phyloP scores from a whole-genome alignment of 2,888 invertebrate genomes.

The Molanna angustata region DNA sequence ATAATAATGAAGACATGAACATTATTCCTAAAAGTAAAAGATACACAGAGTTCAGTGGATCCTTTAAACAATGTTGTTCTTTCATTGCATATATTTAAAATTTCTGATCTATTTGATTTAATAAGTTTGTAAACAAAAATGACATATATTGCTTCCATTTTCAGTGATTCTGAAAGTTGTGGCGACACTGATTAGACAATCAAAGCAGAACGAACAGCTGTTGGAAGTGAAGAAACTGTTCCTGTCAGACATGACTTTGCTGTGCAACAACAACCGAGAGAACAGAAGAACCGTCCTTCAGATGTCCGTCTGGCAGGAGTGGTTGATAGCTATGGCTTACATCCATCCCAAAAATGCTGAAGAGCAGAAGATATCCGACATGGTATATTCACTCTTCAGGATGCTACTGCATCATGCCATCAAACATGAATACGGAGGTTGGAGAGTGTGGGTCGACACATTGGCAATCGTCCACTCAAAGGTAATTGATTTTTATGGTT shows the following conservation, averaged over 20 bases:
- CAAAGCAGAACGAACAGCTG: constrained; percentile 88
- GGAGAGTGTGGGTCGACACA: constrained; percentile 99
- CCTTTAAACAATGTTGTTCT: too few relatives aligned
- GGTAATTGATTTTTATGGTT: constrained; percentile 49
- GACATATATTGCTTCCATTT: too few relatives aligned
- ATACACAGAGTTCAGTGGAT: too few relatives aligned
- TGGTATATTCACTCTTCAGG: constrained; percentile 96
- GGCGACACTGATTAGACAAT: constrained; percentile 93
- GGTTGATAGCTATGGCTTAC: constrained; percentile 98
- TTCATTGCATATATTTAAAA: too few relatives aligned
- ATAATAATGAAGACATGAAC: too few relatives aligned
- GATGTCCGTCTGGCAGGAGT: constrained; percentile 99
- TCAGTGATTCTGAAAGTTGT: constrained; percentile 98
- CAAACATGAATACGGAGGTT: constrained; percentile 98
- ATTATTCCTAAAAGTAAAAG: too few relatives aligned
- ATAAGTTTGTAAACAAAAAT: too few relatives aligned
- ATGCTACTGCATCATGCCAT: constrained; percentile 99
- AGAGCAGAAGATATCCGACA: constrained; percentile 95
- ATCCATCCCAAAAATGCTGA: constrained; percentile 94
- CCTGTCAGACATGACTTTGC: constrained; percentile 95
- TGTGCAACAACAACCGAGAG: constrained; percentile 96
- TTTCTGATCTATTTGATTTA: too few relatives aligned
- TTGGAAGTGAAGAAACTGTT: constrained; percentile 94
- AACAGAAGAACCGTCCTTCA: constrained; percentile 96
- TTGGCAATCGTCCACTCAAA: constrained; percentile 99